Percentiles rank a stretch among this genome's conserved stretches.
phyloP scores from a whole-genome alignment of 2,797 vertebrate genomes.

The Otolemur crassicaudatus region DNA sequence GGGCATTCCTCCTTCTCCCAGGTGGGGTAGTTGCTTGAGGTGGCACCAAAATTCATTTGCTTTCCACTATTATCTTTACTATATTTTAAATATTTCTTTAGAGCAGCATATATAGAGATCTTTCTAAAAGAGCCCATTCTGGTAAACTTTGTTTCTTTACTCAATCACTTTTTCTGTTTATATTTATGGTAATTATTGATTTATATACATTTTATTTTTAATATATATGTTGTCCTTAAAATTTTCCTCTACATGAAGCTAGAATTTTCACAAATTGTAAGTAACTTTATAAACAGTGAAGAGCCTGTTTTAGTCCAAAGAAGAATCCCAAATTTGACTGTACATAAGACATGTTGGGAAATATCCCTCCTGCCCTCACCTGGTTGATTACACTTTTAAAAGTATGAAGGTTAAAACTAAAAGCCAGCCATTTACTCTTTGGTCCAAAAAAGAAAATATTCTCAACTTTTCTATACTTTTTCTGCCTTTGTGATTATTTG shows the following conservation, averaged over 20 bases:
- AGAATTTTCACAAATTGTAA: not conserved
- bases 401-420: not conserved
- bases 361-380: not conserved
- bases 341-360: not conserved
- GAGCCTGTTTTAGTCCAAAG: not conserved
- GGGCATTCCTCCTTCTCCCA: no score
- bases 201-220: not conserved
- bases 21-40: no score
- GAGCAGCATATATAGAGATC: not conserved
- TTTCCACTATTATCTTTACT: not conserved
- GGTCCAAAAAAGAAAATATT: not conserved
- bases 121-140: not conserved
- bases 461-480: not conserved
- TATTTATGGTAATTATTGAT: not conserved
- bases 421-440: not conserved
- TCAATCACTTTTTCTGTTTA: not conserved
- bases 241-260: not conserved
- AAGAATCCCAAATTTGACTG: not conserved
- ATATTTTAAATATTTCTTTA: not conserved
- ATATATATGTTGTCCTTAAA: not conserved
- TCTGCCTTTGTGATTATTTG: not conserved
- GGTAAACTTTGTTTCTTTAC: not conserved
- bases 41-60: not conserved
- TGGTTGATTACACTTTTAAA: not conserved
- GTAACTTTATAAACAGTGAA: not conserved